Evolutionary conservation across 1,140 invertebrate genomes (phyloP).

Genomic region (Elysia chlorotica): DNA sequence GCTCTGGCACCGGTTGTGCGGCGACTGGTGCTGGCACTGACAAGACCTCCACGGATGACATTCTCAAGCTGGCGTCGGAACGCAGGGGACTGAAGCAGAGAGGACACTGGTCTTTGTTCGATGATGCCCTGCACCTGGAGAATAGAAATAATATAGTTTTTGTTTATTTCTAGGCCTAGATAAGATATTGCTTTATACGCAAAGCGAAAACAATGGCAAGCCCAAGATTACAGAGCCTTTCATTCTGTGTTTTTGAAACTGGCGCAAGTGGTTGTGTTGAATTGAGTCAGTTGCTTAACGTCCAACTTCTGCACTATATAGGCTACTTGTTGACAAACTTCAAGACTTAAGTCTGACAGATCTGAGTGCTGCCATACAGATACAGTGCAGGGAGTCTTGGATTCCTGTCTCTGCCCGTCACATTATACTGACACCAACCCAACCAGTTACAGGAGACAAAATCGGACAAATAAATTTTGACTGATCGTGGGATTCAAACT

Average conservation of each 20-base stretch:
- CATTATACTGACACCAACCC: no score
- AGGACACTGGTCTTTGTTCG: constrained; percentile 45
- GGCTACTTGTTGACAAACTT: no score
- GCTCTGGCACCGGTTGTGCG: no score
- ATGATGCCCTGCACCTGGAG: constrained; percentile 41
- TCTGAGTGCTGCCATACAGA: no score
- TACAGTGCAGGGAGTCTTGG: no score
- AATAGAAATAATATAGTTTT: not conserved
- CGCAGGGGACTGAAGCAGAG: constrained; percentile 34
- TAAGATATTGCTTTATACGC: not conserved
- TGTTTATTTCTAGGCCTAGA: no score
- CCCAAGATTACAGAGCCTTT: not conserved
- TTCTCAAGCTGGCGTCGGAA: constrained; percentile 48
- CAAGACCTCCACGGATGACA: constrained; percentile 42
- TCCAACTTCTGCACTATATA: not conserved
- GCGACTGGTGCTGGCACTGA: not conserved
- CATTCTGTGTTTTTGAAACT: not conserved
- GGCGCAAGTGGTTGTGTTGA: not conserved
- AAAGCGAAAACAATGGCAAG: not conserved
- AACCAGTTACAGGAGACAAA: no score
- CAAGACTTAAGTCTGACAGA: no score
- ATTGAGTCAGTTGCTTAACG: not conserved
- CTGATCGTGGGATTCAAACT: no score
- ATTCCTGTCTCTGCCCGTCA: no score
- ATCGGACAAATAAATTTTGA: no score